Evolutionary conservation across 2,797 vertebrate genomes (phyloP).

Genomic region (Hyperoplus immaculatus): DNA sequence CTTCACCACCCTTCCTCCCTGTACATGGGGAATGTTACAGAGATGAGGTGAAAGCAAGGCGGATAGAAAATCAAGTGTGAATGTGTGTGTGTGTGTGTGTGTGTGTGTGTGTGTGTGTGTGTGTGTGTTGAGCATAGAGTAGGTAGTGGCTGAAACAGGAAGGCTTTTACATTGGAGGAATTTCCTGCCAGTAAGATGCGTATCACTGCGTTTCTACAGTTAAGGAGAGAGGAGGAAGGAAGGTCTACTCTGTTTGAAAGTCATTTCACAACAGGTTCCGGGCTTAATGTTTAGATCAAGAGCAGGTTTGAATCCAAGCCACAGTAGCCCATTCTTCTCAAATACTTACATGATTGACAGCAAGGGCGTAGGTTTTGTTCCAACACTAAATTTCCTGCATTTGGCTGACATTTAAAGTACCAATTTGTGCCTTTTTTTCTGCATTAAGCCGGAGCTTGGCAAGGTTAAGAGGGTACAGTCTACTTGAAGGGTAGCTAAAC

Average conservation of each 20-base stretch:
- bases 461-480: too few relatives aligned
- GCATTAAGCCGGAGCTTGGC: too few relatives aligned
- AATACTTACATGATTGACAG: constrained; percentile 16
- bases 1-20: constrained; percentile 62
- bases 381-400: too few relatives aligned
- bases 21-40: constrained; percentile 61
- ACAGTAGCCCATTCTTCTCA: constrained; percentile 41
- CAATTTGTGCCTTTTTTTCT: too few relatives aligned
- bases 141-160: constrained; percentile 71
- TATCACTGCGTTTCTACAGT: constrained; percentile 69
- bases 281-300: constrained; percentile 36
- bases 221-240: constrained; percentile 38
- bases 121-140: constrained; percentile 43
- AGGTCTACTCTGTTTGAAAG: constrained; percentile 34
- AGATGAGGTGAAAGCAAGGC: constrained; percentile 37
- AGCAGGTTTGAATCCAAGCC: constrained; percentile 32
- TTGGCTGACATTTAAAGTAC: too few relatives aligned
- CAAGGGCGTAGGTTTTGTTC: not conserved
- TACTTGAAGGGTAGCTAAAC: too few relatives aligned
- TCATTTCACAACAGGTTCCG: constrained; percentile 39
- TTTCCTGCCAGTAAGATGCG: constrained; percentile 83
- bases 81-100: constrained; percentile 27
- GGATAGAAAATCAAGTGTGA: constrained; percentile 25
- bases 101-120: constrained; percentile 34
- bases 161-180: constrained; percentile 82